These are phyloP conservation scores for Aspidapion aeneum DNA, from an alignment of 2,888 invertebrate species.

Conservation along the genomic window DNA sequence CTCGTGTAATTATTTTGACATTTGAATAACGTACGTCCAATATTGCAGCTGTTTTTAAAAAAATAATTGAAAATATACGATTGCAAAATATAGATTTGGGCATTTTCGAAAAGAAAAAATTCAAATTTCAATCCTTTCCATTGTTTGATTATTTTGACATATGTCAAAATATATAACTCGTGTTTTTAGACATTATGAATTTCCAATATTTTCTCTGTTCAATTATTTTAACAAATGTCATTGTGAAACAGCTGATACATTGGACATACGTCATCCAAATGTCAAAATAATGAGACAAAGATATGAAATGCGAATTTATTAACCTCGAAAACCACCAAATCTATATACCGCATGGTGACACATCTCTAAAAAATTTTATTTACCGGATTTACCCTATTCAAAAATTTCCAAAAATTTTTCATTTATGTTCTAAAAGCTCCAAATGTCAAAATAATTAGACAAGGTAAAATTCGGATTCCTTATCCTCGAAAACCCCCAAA, in stretches of 20 bases:
- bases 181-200: too few species aligned
- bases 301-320: neutral
- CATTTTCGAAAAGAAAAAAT: neutral
- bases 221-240: neutral
- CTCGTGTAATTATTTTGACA: too few species aligned
- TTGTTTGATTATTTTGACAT: neutral
- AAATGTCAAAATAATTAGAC: too few species aligned
- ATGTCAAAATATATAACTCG: too few species aligned
- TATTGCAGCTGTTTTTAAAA: neutral
- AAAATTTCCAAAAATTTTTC: too few species aligned
- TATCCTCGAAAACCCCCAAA: too few species aligned
- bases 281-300: neutral
- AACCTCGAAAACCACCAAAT: neutral
- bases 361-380: too few species aligned
- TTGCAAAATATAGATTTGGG: neutral
- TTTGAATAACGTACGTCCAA: too few species aligned
- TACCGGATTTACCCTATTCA: too few species aligned
- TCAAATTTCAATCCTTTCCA: neutral
- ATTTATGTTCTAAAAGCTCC: too few species aligned
- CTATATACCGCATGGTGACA: neutral
- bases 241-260: neutral
- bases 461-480: too few species aligned
- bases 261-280: neutral
- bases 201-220: too few species aligned
- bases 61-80: neutral